Evolutionary conservation across 2,797 vertebrate genomes (phyloP).

Genomic region (Trichosurus vulpecula): DNA sequence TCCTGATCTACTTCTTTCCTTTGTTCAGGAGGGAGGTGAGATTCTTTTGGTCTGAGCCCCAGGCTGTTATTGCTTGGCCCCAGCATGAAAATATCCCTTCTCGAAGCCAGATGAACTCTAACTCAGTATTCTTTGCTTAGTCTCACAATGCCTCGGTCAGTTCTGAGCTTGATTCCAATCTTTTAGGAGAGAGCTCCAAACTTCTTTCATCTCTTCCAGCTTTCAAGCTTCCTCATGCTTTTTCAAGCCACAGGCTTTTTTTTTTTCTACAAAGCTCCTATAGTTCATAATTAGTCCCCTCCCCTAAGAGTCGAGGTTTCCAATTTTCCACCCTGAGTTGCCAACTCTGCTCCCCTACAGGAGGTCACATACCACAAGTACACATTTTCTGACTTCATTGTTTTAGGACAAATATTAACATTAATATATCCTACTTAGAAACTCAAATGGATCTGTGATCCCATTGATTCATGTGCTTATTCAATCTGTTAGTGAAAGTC

Average conservation of each 20-base stretch:
- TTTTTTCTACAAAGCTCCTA: background rate
- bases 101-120: background rate
- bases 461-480: background rate
- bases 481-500: background rate
- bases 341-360: background rate
- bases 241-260: background rate
- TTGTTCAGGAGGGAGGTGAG: background rate
- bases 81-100: background rate
- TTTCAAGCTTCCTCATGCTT: background rate
- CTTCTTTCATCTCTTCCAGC: background rate
- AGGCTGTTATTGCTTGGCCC: background rate
- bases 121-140: background rate
- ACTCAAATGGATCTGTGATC: background rate
- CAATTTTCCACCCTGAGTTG: background rate
- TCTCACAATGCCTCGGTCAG: background rate
- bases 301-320: background rate
- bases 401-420: background rate
- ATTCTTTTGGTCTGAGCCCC: background rate
- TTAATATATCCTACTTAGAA: background rate
- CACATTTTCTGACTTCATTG: background rate
- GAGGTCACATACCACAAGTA: background rate
- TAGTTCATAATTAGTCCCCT: conserved; percentile 31
- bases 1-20: background rate
- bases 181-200: background rate
- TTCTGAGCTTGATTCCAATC: background rate